Evolutionary conservation across 2,113 vertebrate species (phyloP).

Genomic region (Peromyscus leucopus): DNA sequence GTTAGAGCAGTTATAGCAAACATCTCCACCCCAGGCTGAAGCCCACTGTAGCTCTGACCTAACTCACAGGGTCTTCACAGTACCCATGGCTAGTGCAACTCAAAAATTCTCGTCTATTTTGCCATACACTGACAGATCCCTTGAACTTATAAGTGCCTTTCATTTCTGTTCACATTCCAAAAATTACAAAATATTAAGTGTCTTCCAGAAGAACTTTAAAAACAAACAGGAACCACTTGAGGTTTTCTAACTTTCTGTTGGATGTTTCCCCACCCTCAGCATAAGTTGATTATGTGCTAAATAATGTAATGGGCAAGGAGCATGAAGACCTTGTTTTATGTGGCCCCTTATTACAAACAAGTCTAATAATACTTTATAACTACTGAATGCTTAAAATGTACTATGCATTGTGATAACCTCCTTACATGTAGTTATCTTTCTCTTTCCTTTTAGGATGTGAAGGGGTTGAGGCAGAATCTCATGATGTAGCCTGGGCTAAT

Average conservation of each 20-base stretch:
- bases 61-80: not conserved
- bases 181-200: too few species aligned
- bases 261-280: not conserved
- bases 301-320: not conserved
- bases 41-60: not conserved
- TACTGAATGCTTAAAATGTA: not conserved
- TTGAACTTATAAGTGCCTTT: not conserved
- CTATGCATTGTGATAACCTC: not conserved
- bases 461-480: not conserved
- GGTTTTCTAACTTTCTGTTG: not conserved
- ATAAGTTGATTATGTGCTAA: not conserved
- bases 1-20: not conserved
- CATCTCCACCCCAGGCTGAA: not conserved
- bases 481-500: not conserved
- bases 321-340: not conserved
- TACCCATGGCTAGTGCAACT: not conserved
- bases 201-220: not conserved
- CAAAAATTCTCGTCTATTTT: not conserved
- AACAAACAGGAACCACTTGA: not conserved
- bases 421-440: too few species aligned
- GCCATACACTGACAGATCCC: not conserved
- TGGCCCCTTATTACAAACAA: not conserved
- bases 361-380: not conserved
- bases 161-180: not conserved
- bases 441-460: not conserved